A percentile compares a stretch with the other conserved stretches of the same genome.
Evolutionary conservation across 2,888 invertebrate genomes (phyloP).

Genomic region (Macrophya alboannulata): DNA sequence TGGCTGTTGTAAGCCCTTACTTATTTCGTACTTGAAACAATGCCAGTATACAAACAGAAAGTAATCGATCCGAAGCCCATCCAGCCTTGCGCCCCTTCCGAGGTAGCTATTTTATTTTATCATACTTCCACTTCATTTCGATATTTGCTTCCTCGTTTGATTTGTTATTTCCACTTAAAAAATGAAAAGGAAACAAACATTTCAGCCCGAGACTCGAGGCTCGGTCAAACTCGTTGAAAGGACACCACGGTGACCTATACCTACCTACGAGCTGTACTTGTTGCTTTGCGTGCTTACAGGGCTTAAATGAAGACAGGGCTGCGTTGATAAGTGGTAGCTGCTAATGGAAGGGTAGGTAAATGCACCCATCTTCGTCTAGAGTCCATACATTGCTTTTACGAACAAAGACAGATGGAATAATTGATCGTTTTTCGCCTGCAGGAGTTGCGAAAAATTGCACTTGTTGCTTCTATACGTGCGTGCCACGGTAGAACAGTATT

Average conservation of each 20-base stretch:
- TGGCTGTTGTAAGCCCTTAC: slow-evolving; percentile 23
- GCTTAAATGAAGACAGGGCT: slow-evolving; percentile 39
- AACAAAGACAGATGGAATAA: slow-evolving; percentile 47
- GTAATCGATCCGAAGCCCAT: slow-evolving; percentile 31
- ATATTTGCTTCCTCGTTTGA: not conserved
- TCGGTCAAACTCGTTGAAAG: not conserved
- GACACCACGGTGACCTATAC: not conserved
- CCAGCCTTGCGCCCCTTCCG: not conserved
- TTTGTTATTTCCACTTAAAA: not conserved
- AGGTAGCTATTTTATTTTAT: slow-evolving; percentile 9
- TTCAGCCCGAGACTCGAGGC: not conserved
- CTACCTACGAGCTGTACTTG: slow-evolving; percentile 26
- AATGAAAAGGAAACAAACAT: not conserved
- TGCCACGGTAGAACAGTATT: slow-evolving; percentile 11
- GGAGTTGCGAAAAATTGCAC: slow-evolving; percentile 44
- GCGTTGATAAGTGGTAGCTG: slow-evolving; percentile 15
- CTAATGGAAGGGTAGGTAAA: slow-evolving; percentile 11
- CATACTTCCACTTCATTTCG: not conserved
- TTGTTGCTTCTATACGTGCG: slow-evolving; percentile 46
- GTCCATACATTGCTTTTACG: not conserved
- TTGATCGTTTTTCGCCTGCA: slow-evolving; percentile 19
- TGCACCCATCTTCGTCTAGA: slow-evolving; percentile 14
- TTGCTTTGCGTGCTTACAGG: slow-evolving; percentile 48
- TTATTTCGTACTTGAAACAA: slow-evolving; percentile 42
- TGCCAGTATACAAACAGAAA: slow-evolving; percentile 25